These are phyloP conservation scores for Sylvia borin DNA, from an alignment of 2,797 vertebrate genomes.

Conservation along the genomic window DNA sequence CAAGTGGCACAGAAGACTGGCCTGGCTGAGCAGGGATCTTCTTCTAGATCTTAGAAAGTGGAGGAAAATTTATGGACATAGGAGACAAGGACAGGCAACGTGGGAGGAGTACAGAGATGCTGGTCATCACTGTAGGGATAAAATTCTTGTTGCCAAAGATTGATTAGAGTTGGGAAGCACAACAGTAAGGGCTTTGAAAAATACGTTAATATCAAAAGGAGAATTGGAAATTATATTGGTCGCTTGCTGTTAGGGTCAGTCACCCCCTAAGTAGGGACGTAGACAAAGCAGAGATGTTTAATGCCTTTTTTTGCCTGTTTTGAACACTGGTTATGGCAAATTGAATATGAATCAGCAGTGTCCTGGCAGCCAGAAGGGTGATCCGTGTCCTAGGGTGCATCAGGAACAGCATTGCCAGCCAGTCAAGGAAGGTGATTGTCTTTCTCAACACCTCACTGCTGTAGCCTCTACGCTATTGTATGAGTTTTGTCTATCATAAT, in stretches of 20 bases:
- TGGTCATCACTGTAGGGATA: neutral
- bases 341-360: neutral
- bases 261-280: neutral
- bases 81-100: neutral
- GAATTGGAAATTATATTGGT: neutral
- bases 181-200: neutral
- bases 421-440: neutral
- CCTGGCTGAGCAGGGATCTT: neutral
- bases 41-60: neutral
- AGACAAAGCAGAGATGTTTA: neutral
- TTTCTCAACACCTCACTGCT: neutral
- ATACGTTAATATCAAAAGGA: neutral
- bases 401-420: neutral
- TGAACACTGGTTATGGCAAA: neutral
- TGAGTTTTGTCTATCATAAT: neutral
- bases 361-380: neutral
- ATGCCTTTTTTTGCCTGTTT: neutral
- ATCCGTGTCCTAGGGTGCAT: fast-evolving
- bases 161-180: neutral
- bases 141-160: neutral
- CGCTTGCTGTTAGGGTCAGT: neutral
- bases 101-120: neutral
- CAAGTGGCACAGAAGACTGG: neutral
- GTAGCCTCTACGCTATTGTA: neutral
- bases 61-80: neutral